These are phyloP conservation scores for Phenganax marumi DNA, from an alignment of 92 coral and sea anemone genomes.

Conservation along the genomic window DNA sequence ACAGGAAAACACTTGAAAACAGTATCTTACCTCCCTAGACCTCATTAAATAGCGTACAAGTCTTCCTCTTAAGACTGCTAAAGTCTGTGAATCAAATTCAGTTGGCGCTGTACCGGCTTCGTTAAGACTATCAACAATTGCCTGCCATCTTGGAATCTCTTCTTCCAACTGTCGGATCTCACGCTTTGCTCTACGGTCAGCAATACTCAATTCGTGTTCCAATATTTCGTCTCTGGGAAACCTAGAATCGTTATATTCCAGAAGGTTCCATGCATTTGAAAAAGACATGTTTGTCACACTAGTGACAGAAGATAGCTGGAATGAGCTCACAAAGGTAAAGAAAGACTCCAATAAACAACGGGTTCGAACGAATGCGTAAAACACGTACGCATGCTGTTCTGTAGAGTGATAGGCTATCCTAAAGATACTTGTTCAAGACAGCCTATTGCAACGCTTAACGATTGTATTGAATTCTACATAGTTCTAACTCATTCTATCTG, in stretches of 20 bases:
- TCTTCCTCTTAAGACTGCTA: conserved; percentile 96
- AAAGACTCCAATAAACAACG: no score
- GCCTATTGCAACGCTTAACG: no score
- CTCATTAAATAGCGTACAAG: conserved; percentile 93
- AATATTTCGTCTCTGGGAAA: conserved; percentile 79
- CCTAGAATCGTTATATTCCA: conserved; percentile 40
- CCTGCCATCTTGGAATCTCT: conserved; percentile 97
- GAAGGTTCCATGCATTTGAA: neutral
- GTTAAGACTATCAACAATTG: conserved; percentile 81
- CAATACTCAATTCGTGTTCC: conserved; percentile 87
- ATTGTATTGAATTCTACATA: no score
- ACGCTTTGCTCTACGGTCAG: conserved; percentile 84
- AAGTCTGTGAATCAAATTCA: conserved; percentile 89
- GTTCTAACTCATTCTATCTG: no score
- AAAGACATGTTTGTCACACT: no score
- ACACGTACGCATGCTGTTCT: no score
- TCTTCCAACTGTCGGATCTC: conserved; percentile 90
- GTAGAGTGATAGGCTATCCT: no score
- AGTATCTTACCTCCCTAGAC: conserved; percentile 80
- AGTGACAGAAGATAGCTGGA: no score
- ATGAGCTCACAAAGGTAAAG: no score
- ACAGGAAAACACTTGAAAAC: neutral
- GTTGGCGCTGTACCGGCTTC: conserved; percentile 79
- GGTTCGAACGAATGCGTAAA: no score
- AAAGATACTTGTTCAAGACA: no score